These are phyloP conservation scores for Craterocephalus amniculus DNA, from an alignment of 2,797 vertebrate species.

Conservation along the genomic window DNA sequence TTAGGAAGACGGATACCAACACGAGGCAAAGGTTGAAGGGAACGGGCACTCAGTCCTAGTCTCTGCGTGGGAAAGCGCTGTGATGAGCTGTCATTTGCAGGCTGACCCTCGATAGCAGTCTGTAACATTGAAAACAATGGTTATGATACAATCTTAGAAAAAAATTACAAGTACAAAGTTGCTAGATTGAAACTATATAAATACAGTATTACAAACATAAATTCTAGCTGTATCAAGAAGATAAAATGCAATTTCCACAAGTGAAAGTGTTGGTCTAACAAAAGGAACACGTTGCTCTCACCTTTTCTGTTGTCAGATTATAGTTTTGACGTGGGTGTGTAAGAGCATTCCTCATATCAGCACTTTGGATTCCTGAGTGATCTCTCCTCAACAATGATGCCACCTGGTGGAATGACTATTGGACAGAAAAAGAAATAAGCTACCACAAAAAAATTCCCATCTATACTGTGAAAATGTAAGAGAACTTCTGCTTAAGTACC, in stretches of 20 bases:
- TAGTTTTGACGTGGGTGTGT: slow-evolving; percentile 68
- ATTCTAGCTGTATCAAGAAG: neutral
- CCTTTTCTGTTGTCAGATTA: slow-evolving; percentile 77
- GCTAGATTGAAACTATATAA: slow-evolving; percentile 2
- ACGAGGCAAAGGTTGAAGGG: slow-evolving; percentile 71
- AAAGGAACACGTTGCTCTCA: slow-evolving; percentile 45
- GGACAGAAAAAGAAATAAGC: slow-evolving; percentile 5
- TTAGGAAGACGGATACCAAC: slow-evolving; percentile 76
- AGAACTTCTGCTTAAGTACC: slow-evolving; percentile 60
- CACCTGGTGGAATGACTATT: slow-evolving; percentile 75
- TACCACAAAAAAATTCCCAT: neutral
- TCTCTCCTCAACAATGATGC: slow-evolving; percentile 76
- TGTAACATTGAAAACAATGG: slow-evolving; percentile 38
- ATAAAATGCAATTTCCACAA: neutral
- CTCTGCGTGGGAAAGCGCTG: slow-evolving; percentile 72
- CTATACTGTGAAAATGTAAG: neutral
- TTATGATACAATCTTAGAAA: neutral
- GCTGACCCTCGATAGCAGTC: slow-evolving; percentile 66
- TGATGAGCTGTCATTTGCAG: slow-evolving; percentile 44
- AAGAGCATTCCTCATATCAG: slow-evolving; percentile 66
- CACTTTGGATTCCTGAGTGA: slow-evolving; percentile 57
- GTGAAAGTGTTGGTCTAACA: neutral
- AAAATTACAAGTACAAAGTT: neutral
- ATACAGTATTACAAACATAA: neutral
- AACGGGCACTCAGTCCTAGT: slow-evolving; percentile 53